phyloP scores from a whole-genome alignment of 2,113 vertebrate genomes.

The Elephantulus edwardii region DNA sequence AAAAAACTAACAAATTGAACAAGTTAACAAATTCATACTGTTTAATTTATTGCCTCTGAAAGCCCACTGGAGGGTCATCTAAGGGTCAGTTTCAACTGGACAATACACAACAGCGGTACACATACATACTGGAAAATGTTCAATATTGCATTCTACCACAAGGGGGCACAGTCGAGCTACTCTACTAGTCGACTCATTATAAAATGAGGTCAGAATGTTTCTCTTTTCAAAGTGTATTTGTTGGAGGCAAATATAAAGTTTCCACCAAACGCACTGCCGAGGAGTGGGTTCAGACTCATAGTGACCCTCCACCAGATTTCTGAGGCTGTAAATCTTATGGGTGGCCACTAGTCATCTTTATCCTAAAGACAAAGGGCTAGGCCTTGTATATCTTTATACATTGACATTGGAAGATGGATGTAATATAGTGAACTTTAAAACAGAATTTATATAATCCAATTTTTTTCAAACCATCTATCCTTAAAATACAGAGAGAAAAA shows the following conservation, averaged over 20 bases:
- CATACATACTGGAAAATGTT: constrained; percentile 15
- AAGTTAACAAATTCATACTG: too few species aligned
- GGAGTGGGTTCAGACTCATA: too few species aligned
- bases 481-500: not conserved
- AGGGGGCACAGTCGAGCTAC: constrained; percentile 61
- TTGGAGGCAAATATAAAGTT: constrained; percentile 15
- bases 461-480: constrained; percentile 13
- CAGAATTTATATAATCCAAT: not conserved
- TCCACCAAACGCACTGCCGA: too few species aligned
- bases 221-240: not conserved
- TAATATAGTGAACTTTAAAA: not conserved
- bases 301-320: too few species aligned
- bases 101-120: too few species aligned
- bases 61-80: not conserved
- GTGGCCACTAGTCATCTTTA: too few species aligned
- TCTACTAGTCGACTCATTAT: not conserved
- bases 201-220: not conserved
- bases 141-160: constrained; percentile 12
- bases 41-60: too few species aligned
- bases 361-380: too few species aligned
- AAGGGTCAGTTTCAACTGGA: too few species aligned
- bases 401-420: not conserved
- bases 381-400: not conserved
- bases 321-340: too few species aligned
- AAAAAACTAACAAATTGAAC: too few species aligned